Evolutionary conservation across 2,888 invertebrate species (phyloP), one percentile per base, ranked within the genome.

Genomic region (Amphipyra berbera): DNA sequence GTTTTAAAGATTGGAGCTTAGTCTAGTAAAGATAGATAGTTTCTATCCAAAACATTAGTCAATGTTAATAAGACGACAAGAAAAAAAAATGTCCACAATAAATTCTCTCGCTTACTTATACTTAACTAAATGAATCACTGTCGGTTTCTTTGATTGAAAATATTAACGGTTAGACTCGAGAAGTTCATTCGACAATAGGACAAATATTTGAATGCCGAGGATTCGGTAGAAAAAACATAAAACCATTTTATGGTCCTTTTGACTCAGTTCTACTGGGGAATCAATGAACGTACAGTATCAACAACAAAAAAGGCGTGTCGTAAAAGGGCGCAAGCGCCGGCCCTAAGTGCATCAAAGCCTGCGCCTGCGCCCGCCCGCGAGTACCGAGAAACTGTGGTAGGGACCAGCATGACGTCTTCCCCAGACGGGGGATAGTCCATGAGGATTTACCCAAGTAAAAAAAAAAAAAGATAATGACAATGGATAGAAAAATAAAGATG

Each of bases 321-420:
- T 66, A 46, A 53, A 59, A 42, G 30, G 15, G 30, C 44, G 44
- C 38, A 45, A 58, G 57, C 73, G 70, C 68, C 73, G 68, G 73
- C 70, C 74, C 61, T 61, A 48, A 55, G 27, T 53, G 55, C 54
- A 44, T 48, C 61, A 66, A 40, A 12, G 52, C n/a, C 35, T 13
- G 46, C 14, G 8, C 42, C 45, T 46, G 14, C 49, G 14, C 30
- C 46, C 49, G 13, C 14, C 38, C 38, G 35, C 27, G 15, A 38
- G 41, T 69, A 73, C 73, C 21, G 27, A 56, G 73, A 70, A 73
- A 6, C 53, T 73, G 60, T 40, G 55, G 58, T 56, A 56, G 38
- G 55, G 52, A 59, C 13, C 41, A n/a, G 8, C 10, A 4, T 13
- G 13, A 35, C 30, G 12, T 15, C n/a, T n/a, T n/a, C n/a, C n/a